Percentiles rank a stretch among this genome's conserved stretches.
phyloP scores from a whole-genome alignment of 2,888 invertebrate genomes.

The Amphipoea oculea region DNA sequence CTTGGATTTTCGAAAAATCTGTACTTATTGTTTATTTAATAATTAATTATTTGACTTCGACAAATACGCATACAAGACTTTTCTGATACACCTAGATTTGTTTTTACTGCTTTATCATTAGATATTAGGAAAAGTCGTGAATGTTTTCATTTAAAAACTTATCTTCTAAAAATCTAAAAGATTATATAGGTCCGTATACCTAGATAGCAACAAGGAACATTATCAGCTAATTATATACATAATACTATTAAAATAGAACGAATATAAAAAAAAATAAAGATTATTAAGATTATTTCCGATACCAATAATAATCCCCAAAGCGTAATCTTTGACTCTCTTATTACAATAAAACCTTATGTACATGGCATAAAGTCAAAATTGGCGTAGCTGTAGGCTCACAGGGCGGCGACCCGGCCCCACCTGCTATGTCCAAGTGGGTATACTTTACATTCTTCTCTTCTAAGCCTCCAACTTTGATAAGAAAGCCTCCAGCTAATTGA shows the following conservation, averaged over 20 bases:
- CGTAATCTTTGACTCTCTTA: neutral
- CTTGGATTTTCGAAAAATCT: too few species aligned
- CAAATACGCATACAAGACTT: too few species aligned
- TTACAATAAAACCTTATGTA: conserved; percentile 83
- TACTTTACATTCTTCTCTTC: conserved; percentile 95
- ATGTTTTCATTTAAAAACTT: neutral
- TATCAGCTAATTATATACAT: conserved; percentile 6
- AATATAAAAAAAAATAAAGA: too few species aligned
- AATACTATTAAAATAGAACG: neutral
- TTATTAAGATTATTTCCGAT: neutral
- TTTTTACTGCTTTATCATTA: too few species aligned
- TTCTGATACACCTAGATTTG: too few species aligned
- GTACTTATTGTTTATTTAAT: too few species aligned
- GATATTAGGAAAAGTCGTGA: neutral
- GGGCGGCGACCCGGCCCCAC: conserved; percentile 92
- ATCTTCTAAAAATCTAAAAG: too few species aligned
- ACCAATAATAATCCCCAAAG: conserved; percentile 11
- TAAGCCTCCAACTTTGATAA: conserved; percentile 95
- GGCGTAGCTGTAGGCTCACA: conserved; percentile 93
- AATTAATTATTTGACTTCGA: too few species aligned
- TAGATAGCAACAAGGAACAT: neutral
- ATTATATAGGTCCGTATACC: neutral
- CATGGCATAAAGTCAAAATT: conserved; percentile 91
- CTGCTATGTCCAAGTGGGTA: conserved; percentile 94
- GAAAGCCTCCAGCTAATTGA: conserved; percentile 90